A percentile compares a stretch with the other conserved stretches of the same genome.
Conservation (phyloP, 2,113 vertebrate genomes). For the Leptobrachium ailaonicum region DNA sequence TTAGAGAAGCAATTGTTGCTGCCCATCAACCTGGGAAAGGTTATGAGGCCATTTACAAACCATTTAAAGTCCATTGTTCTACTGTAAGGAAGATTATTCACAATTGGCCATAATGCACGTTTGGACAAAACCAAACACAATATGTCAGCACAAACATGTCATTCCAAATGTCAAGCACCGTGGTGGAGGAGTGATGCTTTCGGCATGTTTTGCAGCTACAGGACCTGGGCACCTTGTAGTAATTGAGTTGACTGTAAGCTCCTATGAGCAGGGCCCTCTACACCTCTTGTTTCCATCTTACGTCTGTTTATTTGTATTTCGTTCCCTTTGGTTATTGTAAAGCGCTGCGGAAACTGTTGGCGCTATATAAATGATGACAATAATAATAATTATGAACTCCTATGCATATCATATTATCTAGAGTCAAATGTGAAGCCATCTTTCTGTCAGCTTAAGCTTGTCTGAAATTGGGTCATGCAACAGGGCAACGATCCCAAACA, state of each 20-base stretch:
- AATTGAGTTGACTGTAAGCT: not conserved
- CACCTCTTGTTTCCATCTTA: no score
- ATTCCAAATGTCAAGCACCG: not conserved
- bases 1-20: no score
- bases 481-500: not conserved
- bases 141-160: not conserved
- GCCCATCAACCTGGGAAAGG: no score
- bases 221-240: not conserved
- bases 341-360: no score
- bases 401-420: not conserved
- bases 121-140: not conserved
- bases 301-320: no score
- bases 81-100: no score
- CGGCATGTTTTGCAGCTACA: not conserved
- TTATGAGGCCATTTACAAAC: no score
- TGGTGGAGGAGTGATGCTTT: not conserved
- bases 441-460: not conserved
- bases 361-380: no score
- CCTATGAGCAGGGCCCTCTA: no score
- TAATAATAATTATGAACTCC: not conserved
- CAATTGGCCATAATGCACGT: not conserved
- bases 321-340: no score
- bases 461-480: constrained; percentile 7
- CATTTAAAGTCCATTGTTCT: no score
- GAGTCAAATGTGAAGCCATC: not conserved